Evolutionary conservation across 2,888 invertebrate species (phyloP).

Genomic region (Slavum lentiscoides): DNA sequence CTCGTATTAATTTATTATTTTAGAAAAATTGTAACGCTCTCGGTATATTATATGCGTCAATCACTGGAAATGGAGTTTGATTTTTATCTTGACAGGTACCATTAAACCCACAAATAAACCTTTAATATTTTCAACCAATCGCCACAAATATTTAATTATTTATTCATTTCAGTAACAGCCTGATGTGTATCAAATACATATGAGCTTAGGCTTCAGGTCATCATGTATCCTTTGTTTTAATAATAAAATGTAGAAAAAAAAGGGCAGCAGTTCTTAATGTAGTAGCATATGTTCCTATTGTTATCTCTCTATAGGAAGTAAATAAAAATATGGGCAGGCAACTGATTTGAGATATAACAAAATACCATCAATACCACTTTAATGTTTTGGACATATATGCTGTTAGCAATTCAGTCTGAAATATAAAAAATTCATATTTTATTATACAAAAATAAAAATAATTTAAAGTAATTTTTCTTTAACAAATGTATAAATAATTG

Average conservation of each 20-base stretch:
- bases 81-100: slow-evolving; percentile 18
- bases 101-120: not conserved
- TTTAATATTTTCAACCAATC: not conserved
- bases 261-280: not conserved
- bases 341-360: not conserved
- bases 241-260: not conserved
- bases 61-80: not conserved
- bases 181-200: slow-evolving; percentile 26
- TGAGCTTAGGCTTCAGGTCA: no score
- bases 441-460: not conserved
- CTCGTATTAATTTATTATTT: not conserved
- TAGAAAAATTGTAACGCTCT: not conserved
- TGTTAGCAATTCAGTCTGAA: slow-evolving; percentile 81
- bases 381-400: slow-evolving; percentile 61
- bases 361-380: not conserved
- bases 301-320: not conserved
- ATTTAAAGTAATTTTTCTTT: not conserved
- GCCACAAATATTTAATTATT: no score
- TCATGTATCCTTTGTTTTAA: not conserved
- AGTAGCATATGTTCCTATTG: not conserved
- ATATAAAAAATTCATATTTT: slow-evolving; percentile 57
- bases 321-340: no score
- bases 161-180: not conserved
- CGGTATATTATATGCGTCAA: not conserved
- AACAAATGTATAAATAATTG: not conserved